A percentile compares a stretch with the other conserved stretches of the same genome.
Evolutionary conservation across 2,797 vertebrate genomes (phyloP).

Genomic region (Gymnopithys bicolor): DNA sequence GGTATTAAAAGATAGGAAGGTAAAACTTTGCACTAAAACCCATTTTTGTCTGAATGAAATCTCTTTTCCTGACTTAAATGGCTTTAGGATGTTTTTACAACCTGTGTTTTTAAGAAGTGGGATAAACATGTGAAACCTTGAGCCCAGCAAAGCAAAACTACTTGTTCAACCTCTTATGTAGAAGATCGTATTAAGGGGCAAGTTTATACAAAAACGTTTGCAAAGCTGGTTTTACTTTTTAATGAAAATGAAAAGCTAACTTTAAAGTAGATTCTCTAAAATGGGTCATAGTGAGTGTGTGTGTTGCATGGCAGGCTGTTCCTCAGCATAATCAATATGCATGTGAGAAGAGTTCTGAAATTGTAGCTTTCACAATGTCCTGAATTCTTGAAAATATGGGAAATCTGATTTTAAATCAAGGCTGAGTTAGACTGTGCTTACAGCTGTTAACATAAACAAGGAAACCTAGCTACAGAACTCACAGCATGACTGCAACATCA

Average conservation of each 20-base stretch:
- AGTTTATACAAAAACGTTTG: not conserved
- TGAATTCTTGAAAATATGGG: constrained; percentile 68
- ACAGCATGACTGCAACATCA: constrained; percentile 76
- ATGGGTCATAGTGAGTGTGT: not conserved
- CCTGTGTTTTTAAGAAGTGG: not conserved
- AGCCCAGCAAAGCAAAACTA: not conserved
- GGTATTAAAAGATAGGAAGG: not conserved
- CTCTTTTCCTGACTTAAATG: not conserved
- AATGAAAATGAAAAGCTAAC: not conserved
- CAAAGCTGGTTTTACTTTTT: constrained; percentile 1
- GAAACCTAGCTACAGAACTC: constrained; percentile 72
- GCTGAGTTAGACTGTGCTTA: constrained; percentile 76
- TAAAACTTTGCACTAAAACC: not conserved
- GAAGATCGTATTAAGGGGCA: not conserved
- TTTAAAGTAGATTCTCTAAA: not conserved
- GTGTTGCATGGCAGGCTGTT: not conserved
- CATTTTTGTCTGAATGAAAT: not conserved
- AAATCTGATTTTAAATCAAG: constrained; percentile 74
- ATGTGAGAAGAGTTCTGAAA: constrained; percentile 62
- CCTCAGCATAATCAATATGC: constrained; percentile 38
- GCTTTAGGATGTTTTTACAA: not conserved
- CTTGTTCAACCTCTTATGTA: not conserved
- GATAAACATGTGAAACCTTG: not conserved
- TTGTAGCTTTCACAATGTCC: constrained; percentile 26
- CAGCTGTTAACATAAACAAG: constrained; percentile 81